A percentile compares a stretch with the other conserved stretches of the same genome.
phyloP scores from a whole-genome alignment of 2,888 invertebrate genomes.

The Electrophaes corylata region DNA sequence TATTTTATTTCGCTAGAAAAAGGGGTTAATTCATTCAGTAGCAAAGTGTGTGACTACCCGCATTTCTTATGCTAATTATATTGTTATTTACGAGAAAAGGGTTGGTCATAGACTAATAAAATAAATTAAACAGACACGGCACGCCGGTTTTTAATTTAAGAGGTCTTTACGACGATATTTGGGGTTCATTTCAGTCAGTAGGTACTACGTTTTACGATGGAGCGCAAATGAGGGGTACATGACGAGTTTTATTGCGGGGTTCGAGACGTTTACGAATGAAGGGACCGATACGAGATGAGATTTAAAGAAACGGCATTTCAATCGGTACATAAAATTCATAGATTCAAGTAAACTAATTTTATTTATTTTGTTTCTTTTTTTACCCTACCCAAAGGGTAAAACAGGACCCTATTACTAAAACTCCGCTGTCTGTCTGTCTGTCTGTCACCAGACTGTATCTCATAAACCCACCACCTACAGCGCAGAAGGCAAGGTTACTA shows the following conservation, averaged over 20 bases:
- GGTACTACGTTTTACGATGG: conserved; percentile 36
- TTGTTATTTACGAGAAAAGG: conserved; percentile 72
- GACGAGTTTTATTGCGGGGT: conserved; percentile 29
- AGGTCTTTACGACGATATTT: conserved; percentile 37
- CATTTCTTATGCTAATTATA: conserved; percentile 77
- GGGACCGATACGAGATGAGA: conserved; percentile 6
- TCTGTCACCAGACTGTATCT: no score
- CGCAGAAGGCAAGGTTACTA: no score
- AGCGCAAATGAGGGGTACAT: conserved; percentile 38
- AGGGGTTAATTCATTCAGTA: conserved; percentile 67
- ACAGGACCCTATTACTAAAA: no score
- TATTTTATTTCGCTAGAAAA: conserved; percentile 20
- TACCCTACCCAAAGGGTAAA: no score
- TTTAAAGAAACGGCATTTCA: not conserved
- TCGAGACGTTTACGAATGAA: conserved; percentile 23
- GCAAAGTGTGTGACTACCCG: conserved; percentile 67
- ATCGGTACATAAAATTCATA: not conserved
- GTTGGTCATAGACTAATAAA: conserved; percentile 57
- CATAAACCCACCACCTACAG: no score
- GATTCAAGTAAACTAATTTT: not conserved
- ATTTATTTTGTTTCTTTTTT: not conserved
- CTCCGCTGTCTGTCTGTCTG: no score
- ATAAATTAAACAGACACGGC: conserved; percentile 48
- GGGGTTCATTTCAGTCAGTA: conserved; percentile 38
- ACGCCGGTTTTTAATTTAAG: conserved; percentile 41